Conservation (phyloP, 2,888 invertebrate species). For the Ellobium chinense region DNA sequence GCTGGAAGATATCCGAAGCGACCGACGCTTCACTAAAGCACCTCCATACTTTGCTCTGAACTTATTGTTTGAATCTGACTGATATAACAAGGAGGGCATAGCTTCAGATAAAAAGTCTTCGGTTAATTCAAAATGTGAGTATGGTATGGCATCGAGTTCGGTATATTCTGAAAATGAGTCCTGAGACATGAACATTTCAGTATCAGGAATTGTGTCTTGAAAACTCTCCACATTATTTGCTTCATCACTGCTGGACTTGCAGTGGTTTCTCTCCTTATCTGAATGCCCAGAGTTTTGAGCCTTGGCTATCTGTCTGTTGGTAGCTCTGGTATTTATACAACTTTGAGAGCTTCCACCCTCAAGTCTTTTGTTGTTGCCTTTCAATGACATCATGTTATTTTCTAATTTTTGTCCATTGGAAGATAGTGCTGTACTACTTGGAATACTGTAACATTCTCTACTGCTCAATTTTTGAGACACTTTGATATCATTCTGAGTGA, state of each 20-base stretch:
- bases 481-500: not conserved
- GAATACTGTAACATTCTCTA: too few relatives aligned
- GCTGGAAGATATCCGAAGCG: constrained; percentile 48
- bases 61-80: not conserved
- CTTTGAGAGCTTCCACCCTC: not conserved
- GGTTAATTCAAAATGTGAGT: constrained; percentile 51
- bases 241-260: not conserved
- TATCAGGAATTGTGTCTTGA: not conserved
- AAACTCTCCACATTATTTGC: not conserved
- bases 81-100: not conserved
- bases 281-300: not conserved
- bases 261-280: not conserved
- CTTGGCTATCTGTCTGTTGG: not conserved
- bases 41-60: constrained; percentile 23
- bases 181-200: not conserved
- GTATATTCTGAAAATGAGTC: constrained; percentile 49
- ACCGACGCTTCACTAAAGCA: constrained; percentile 49
- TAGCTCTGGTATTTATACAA: not conserved
- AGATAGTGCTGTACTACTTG: not conserved
- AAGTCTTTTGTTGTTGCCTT: not conserved
- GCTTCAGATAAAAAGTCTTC: constrained; percentile 52
- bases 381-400: not conserved
- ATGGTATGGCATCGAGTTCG: constrained; percentile 53
- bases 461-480: not conserved
- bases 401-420: not conserved